Base-by-base conservation (phyloP, 2,797 vertebrate genomes). In the Galago senegalensis region DNA sequence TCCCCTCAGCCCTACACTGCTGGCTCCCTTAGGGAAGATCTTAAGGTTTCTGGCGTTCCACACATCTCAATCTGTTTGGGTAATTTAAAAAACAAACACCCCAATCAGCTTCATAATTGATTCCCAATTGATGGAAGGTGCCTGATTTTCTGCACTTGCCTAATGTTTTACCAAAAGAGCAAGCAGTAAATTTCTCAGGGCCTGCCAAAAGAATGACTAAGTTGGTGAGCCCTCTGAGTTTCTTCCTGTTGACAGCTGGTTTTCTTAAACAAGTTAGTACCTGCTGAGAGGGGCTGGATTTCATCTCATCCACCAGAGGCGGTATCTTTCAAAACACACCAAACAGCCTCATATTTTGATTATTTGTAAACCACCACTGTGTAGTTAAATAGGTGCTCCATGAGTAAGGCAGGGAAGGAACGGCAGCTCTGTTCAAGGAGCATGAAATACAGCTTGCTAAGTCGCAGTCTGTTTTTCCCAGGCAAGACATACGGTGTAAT, bases 191-290 rank as follows among this genome's bases (percentile, higher is more conserved):
- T 90, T 86, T 96, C 75, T 82, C 95, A 81, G 73, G 79, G 60
- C 20, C 83, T 96, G 91, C 73, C 82, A 93, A 87, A 89, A 79
- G 73, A 60, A 83, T 76, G 84, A 97, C 93, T 87, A 92, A 92
- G 69, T 69, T 67, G 23, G 73, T 90, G 75, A 96, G 79, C n/a
- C 56, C 34, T 93, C 80, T 4, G 63, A 90, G 77, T 81, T 65
- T 93, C 89, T 82, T 81, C 79, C 89, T 79, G 81, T 81, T 96
- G 95, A 96, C 94, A 94, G 91, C 96, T 84, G 79, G 65, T 92
- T 97, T 97, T 93, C 95, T 97, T 93, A 92, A 90, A 95, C 93
- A 92, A 96, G 96, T 97, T 96, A 96, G 94, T 96, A 94, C 97
- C 95, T 97, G 97, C 97, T 96, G 96, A 95, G 93, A 80, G 91